Percentiles rank a stretch among this genome's conserved stretches.
Conservation (phyloP, 2,888 invertebrate genomes). For the Suillia variegata region DNA sequence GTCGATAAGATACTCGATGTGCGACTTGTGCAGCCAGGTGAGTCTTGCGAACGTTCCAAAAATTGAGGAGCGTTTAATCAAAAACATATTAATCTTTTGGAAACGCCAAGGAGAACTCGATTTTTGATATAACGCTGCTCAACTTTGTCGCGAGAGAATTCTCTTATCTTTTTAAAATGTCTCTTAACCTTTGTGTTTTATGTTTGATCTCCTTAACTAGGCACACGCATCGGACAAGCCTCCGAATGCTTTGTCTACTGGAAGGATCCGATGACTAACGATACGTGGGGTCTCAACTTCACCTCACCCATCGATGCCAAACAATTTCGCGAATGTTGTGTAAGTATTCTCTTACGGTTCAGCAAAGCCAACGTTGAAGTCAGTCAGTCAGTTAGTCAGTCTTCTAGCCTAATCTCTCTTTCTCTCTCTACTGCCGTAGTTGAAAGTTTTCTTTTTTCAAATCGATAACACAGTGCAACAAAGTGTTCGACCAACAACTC, state of each 20-base stretch:
- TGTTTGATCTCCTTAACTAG: slow-evolving; percentile 61
- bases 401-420: neutral
- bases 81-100: too few relatives aligned
- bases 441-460: too few relatives aligned
- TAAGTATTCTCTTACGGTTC: slow-evolving; percentile 70
- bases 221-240: slow-evolving; percentile 95
- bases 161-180: too few relatives aligned
- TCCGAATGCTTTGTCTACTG: slow-evolving; percentile 99
- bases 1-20: slow-evolving; percentile 98
- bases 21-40: slow-evolving; percentile 95
- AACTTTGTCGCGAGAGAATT: neutral
- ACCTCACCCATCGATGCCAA: slow-evolving; percentile 97
- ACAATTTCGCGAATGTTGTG: slow-evolving; percentile 95
- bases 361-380: slow-evolving; percentile 42
- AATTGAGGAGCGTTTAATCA: neutral
- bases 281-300: slow-evolving; percentile 98
- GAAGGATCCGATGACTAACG: slow-evolving; percentile 96
- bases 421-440: too few relatives aligned
- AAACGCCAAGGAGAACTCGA: too few relatives aligned
- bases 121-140: too few relatives aligned
- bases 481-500: too few relatives aligned
- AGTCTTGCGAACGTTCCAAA: slow-evolving; percentile 33
- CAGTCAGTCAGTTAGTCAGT: neutral
- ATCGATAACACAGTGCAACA: too few relatives aligned
- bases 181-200: neutral